phyloP scores from a whole-genome alignment of 2,113 vertebrate species.

The Strigops habroptila region DNA sequence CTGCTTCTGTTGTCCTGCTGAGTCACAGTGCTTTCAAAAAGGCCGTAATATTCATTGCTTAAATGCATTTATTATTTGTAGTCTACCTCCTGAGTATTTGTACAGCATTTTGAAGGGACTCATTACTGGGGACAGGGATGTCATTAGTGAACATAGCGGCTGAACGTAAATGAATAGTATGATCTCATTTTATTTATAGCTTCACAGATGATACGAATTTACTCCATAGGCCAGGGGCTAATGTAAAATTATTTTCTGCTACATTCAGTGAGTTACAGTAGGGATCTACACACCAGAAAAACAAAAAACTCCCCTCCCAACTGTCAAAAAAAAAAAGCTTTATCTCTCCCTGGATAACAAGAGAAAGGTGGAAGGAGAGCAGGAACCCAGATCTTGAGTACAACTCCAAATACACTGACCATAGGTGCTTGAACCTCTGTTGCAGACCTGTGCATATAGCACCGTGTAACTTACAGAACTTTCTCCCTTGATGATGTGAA shows the following conservation, averaged over 20 bases:
- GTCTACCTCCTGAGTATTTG: neutral
- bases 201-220: neutral
- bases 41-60: neutral
- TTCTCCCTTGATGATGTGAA: neutral
- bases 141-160: neutral
- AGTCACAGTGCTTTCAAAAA: neutral
- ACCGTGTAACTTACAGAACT: neutral
- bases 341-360: neutral
- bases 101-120: neutral
- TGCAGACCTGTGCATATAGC: neutral
- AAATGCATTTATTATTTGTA: neutral
- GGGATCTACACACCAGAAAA: neutral
- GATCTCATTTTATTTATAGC: neutral
- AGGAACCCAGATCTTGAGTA: neutral
- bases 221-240: neutral
- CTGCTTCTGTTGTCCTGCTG: neutral
- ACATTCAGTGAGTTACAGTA: neutral
- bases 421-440: neutral
- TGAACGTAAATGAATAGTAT: neutral
- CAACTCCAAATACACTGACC: neutral
- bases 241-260: neutral
- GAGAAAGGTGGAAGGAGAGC: neutral
- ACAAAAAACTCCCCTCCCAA: rapidly evolving
- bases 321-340: neutral
- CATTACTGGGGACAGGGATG: neutral